Evolutionary conservation across 2,797 vertebrate species (phyloP).

Genomic region (Pantherophis vulpinus): DNA sequence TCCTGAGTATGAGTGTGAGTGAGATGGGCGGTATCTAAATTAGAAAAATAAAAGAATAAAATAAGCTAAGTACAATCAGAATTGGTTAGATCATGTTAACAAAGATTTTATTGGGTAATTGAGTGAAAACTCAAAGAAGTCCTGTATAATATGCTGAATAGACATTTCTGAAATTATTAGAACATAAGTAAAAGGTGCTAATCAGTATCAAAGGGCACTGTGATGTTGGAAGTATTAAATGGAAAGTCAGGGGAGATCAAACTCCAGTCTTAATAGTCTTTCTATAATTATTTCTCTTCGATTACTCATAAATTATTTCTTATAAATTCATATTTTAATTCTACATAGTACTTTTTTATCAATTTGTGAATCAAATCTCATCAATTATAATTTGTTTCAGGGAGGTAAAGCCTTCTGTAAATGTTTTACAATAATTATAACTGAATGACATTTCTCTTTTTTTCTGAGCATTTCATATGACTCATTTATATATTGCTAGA

Average conservation of each 20-base stretch:
- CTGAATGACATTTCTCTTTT: background rate
- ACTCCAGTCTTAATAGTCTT: background rate
- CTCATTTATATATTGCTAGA: background rate
- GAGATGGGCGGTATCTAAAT: background rate
- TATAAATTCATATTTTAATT: background rate
- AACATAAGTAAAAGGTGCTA: background rate
- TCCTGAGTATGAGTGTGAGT: background rate
- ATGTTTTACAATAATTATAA: background rate
- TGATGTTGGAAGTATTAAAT: constrained; percentile 9
- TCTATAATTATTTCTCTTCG: background rate
- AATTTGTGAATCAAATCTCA: background rate
- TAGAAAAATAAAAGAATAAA: background rate
- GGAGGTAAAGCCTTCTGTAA: background rate
- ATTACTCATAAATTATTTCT: background rate
- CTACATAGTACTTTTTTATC: background rate
- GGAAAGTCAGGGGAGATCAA: background rate
- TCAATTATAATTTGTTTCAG: background rate
- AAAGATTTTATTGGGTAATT: background rate
- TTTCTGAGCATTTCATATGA: background rate
- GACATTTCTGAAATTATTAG: background rate
- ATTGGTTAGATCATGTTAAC: background rate
- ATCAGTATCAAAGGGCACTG: background rate
- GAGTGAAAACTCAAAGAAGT: background rate
- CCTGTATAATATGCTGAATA: background rate
- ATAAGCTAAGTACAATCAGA: background rate